Evolutionary conservation across 2,113 vertebrate genomes (phyloP).

Genomic region (Corythornis madagascariensis): DNA sequence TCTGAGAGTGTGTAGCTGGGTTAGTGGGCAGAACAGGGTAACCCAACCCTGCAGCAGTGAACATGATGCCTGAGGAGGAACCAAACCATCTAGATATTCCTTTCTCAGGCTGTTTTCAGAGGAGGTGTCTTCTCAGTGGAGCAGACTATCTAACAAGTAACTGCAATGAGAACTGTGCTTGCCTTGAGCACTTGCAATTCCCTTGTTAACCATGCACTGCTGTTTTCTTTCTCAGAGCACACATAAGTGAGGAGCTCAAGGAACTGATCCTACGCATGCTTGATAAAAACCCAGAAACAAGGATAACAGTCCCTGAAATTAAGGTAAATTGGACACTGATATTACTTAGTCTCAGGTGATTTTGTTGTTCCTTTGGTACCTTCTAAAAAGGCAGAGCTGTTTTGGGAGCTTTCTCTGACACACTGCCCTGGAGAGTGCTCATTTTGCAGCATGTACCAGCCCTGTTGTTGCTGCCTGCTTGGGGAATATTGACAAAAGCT

Average conservation of each 20-base stretch:
- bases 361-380: not conserved
- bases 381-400: not conserved
- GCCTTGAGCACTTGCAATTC: not conserved
- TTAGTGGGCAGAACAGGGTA: not conserved
- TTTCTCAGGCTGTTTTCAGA: not conserved
- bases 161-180: not conserved
- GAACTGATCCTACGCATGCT: conserved; percentile 90
- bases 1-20: not conserved
- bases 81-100: not conserved
- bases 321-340: conserved; percentile 79
- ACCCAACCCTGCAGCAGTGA: not conserved
- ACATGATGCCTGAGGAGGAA: not conserved
- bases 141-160: not conserved
- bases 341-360: not conserved
- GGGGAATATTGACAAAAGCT: conserved; percentile 38
- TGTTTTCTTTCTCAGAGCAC: conserved; percentile 73
- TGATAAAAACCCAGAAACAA: conserved; percentile 91
- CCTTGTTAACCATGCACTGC: not conserved
- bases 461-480: not conserved
- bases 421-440: not conserved
- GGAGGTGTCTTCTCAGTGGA: not conserved
- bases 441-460: not conserved
- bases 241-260: conserved; percentile 84
- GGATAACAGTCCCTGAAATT: conserved; percentile 91
- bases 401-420: conserved; percentile 20